Conservation (phyloP, 2,113 vertebrate genomes). For the Scolopax mira region DNA sequence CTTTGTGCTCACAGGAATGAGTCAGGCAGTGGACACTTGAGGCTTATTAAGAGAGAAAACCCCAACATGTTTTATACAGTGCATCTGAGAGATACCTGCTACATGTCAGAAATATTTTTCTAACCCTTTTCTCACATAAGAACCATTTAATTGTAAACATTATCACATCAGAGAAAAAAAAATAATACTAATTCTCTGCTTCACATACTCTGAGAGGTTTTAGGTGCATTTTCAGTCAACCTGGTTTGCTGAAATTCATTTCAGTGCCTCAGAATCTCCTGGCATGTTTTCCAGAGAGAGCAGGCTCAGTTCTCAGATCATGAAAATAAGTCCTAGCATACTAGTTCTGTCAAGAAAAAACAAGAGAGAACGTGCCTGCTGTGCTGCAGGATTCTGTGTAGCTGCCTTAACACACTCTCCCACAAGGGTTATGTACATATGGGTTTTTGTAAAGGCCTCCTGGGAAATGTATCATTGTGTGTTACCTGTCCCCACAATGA, state of each 20-base stretch:
- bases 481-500: conserved; percentile 85
- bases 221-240: not conserved
- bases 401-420: not conserved
- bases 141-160: not conserved
- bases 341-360: not conserved
- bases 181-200: not conserved
- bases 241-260: not conserved
- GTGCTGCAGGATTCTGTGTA: not conserved
- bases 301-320: not conserved
- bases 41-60: not conserved
- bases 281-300: not conserved
- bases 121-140: not conserved
- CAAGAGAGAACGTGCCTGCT: not conserved
- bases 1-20: not conserved
- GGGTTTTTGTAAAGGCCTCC: conserved; percentile 90
- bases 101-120: not conserved
- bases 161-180: not conserved
- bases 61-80: not conserved
- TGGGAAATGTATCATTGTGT: conserved; percentile 85
- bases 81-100: not conserved
- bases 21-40: not conserved
- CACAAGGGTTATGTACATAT: not conserved
- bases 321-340: not conserved
- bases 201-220: not conserved
- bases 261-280: not conserved